Evolutionary conservation across 2,888 invertebrate genomes (phyloP), one percentile per base, ranked within the genome.

Genomic region (Agrotis exclamationis): DNA sequence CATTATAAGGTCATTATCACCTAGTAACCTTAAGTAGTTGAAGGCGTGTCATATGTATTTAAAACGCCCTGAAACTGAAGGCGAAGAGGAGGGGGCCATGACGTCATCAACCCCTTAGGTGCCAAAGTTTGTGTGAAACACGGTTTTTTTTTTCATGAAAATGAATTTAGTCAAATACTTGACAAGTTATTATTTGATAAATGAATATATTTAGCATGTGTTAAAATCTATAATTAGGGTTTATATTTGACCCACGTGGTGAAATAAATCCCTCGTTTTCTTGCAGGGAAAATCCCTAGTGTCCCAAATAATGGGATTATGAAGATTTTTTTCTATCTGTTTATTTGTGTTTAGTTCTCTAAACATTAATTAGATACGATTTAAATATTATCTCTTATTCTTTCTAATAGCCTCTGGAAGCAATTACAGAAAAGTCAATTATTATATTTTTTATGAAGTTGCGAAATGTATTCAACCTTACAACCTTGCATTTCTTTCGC

Each of bases 41-140:
- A 58, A 73, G 79, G 76, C 74, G 79, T 77, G 79, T 63, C 63
- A 50, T 59, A 59, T 63, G 63, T 73, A 74, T 74, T 74, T 74
- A 62, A 68, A 74, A 79, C 69, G 53, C 70, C 74, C 70, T 74
- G 58, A 65, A 65, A 63, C 48, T 64, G n/a, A 56, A 53, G 56
- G 45, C 0, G 24, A 39, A 39, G 39, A 33, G 33, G 33, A 20
- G 45, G 51, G 48, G 0, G 7, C 13, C 5, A 33, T 70, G 79
- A 75, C 70, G 70, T 74, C 79, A 79, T 28, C 33, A 75, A 70
- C 56, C 54, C 56, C 39, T 44, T 73, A 48, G 6, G 14, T 22
- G 39, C 9, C 11, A 18, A 50, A 56, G 54, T 48, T 53, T 50
- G 50, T 39, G n/a, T 73, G 5, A 44, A 58, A 48, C 22, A 48